phyloP scores from a whole-genome alignment of 2,113 vertebrate species.

The Phrynosoma platyrhinos region DNA sequence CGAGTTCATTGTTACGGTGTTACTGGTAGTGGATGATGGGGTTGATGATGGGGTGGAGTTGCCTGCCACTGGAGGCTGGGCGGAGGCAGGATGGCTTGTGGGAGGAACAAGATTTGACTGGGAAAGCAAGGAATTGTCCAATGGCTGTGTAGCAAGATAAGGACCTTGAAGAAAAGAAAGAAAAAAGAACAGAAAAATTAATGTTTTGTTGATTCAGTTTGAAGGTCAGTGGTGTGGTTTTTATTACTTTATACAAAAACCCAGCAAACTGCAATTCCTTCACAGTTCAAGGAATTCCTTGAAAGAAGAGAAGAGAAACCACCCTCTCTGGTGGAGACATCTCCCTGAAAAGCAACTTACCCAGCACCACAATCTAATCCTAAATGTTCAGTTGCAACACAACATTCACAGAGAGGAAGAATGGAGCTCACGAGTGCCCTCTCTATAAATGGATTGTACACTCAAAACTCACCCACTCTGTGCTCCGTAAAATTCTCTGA shows the following conservation, averaged over 20 bases:
- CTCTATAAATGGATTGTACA: neutral
- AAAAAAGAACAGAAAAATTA: neutral
- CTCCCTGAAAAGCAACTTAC: neutral
- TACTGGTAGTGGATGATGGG: constrained; percentile 73
- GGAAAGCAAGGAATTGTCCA: constrained; percentile 91
- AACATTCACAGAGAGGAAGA: neutral
- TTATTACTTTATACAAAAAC: neutral
- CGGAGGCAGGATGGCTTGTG: constrained; percentile 81
- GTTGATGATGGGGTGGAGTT: constrained; percentile 72
- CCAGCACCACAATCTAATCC: neutral
- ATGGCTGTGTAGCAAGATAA: constrained; percentile 93
- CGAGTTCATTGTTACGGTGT: constrained; percentile 73
- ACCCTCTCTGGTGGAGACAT: neutral
- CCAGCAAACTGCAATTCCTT: neutral
- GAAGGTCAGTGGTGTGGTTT: too few relatives aligned
- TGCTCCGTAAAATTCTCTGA: neutral
- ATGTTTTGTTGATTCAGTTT: neutral
- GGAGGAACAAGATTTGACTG: constrained; percentile 86
- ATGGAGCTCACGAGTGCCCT: neutral
- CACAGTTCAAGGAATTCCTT: too few relatives aligned
- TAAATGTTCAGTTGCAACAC: neutral
- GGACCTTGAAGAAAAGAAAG: constrained; percentile 80
- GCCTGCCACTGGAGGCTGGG: constrained; percentile 78
- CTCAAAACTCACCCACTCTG: neutral
- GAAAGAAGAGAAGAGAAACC: neutral